Percentiles rank a stretch among this genome's conserved stretches.
phyloP scores from a whole-genome alignment of 1,140 invertebrate species.

The Carcinoscorpius rotundicauda region DNA sequence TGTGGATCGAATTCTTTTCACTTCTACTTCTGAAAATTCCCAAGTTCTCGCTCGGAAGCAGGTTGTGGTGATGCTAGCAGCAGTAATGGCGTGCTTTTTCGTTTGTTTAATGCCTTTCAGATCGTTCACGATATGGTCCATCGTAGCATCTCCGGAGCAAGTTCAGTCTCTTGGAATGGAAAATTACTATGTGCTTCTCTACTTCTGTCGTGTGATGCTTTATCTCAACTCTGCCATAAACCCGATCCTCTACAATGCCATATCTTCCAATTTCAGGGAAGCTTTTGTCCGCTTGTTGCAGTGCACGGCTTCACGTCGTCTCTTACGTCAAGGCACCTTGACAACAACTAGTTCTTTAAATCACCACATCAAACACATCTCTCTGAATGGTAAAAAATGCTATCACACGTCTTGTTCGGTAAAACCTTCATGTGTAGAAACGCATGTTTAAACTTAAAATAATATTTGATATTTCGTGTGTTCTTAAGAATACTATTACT shows the following conservation, averaged over 20 bases:
- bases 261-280: slow-evolving; percentile 28
- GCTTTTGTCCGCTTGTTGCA: slow-evolving; percentile 19
- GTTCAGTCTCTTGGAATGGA: slow-evolving; percentile 53
- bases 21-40: slow-evolving; percentile 4
- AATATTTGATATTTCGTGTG: no score
- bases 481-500: no score
- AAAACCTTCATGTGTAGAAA: no score
- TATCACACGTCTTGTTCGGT: no score
- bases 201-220: slow-evolving; percentile 47
- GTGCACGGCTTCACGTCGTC: no score
- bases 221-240: slow-evolving; percentile 30
- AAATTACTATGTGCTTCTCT: slow-evolving; percentile 67
- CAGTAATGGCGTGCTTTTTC: slow-evolving; percentile 78
- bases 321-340: no score
- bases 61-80: slow-evolving; percentile 69
- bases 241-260: slow-evolving; percentile 29
- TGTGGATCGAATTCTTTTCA: slow-evolving; percentile 27
- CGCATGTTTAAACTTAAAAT: no score
- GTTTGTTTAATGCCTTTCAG: slow-evolving; percentile 73
- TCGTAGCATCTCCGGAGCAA: slow-evolving; percentile 52
- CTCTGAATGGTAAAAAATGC: no score
- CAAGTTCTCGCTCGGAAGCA: slow-evolving; percentile 29
- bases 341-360: no score
- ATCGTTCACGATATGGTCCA: slow-evolving; percentile 68
- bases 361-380: no score